phyloP scores from a whole-genome alignment of 1,140 invertebrate genomes.

The Drosophila nebulosa region DNA sequence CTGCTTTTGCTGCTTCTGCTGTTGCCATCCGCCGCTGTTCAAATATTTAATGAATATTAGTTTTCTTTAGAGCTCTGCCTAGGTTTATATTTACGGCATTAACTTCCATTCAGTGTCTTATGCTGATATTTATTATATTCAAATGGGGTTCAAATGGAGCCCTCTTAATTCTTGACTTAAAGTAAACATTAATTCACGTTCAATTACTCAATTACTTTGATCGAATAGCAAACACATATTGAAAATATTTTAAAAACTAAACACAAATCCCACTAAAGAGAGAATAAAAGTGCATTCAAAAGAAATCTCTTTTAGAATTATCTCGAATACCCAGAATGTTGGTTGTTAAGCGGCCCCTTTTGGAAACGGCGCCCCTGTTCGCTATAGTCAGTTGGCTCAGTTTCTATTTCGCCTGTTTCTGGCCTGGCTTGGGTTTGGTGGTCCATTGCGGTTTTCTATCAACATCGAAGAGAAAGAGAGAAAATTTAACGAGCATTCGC shows the following conservation, averaged over 20 bases:
- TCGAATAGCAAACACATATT: too few species aligned
- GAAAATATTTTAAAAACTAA: too few species aligned
- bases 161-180: too few species aligned
- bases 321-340: too few species aligned
- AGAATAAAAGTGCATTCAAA: too few species aligned
- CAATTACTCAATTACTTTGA: too few species aligned
- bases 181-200: too few species aligned
- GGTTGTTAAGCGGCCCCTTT: background rate
- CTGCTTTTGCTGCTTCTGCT: background rate
- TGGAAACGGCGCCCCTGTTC: background rate
- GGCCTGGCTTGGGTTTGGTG: background rate
- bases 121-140: background rate
- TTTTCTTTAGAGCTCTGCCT: conserved; percentile 41
- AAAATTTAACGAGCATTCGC: conserved; percentile 37
- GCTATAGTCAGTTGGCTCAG: background rate
- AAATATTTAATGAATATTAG: conserved; percentile 77
- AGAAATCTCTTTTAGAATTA: too few species aligned
- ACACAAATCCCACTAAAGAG: too few species aligned
- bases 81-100: conserved; percentile 23
- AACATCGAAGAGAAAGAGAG: background rate
- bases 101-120: background rate
- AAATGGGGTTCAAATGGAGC: too few species aligned
- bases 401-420: background rate
- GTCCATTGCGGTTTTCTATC: conserved; percentile 29
- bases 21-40: conserved; percentile 29